Evolutionary conservation across 2,797 vertebrate species (phyloP), one percentile per base, ranked within the genome.

Genomic region (Gambelia wislizenii): DNA sequence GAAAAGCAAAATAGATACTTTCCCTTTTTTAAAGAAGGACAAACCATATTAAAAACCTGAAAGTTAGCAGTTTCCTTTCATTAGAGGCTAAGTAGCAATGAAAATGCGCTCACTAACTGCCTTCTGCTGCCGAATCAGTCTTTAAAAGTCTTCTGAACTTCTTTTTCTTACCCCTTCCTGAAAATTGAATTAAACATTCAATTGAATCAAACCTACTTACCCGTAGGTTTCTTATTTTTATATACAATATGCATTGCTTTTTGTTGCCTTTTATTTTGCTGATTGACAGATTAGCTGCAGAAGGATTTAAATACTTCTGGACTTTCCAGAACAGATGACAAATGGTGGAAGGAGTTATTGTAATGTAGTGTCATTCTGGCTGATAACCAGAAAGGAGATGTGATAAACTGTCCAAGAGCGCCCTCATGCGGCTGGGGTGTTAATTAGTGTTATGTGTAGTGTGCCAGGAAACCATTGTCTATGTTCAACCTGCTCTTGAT

Each of bases 1-100:
- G 64, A 90, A 86, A 10, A 47, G 0, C 39, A 56, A 83, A 81
- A 81, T 56, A 86, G 59, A 20, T 88, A 52, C 33, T 92, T 83
- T 89, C 49, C 12, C 20, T 18, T 39, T 92, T 89, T 94, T 84
- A 67, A 56, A 39, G 77, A 42, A n/a, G n/a, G n/a, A 84, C 84
- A 89, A 74, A 2, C 30, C 13, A 25, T 16, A 80, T 30, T 44
- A 89, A 92, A 90, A 84, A 2, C 0, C n/a, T 72, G 54, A 83
- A 27, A 33, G 3, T 0, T 10, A 72, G 52, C 64, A 81, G n/a
- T 36, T 80, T 33, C 52, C 52, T 74, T 87, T 33, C 77, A 80
- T 74, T 67, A 36, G 4, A 79, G 25, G 7, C 20, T 84, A 33
- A 79, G 27, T 89, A 85, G 76, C 92, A 91, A 20, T 27, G 64